Evolutionary conservation across 2,888 invertebrate genomes (phyloP), one percentile per base, ranked within the genome.

Genomic region (Clitarchus hookeri): DNA sequence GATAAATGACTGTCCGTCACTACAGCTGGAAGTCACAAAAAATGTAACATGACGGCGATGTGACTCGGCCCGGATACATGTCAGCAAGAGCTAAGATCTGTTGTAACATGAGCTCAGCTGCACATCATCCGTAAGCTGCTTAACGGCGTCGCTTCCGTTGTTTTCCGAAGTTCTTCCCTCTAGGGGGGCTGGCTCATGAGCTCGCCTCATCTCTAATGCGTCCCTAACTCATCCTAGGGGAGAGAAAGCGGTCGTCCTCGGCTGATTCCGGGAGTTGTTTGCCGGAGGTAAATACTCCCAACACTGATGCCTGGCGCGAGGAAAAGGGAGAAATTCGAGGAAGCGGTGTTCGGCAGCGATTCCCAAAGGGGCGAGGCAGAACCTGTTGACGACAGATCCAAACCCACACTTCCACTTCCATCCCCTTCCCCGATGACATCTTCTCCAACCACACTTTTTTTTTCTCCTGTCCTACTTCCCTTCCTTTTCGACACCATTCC

Each of bases 361-460:
- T 8, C 16, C 65, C 65, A 11, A 65, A 65, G 65, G 65, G n/a
- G 23, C 16, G n/a, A 65, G n/a, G 65, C 65, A 23, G 65, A n/a
- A 65, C 65, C 65, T 65, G 65, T 65, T 65, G 65, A 65, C 65
- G 65, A 65, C 65, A 65, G 65, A 65, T 65, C 65, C 65, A 23
- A 65, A 65, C 19, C 65, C 65, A 65, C 19, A 23, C 65, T 2
- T 23, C 65, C 65, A 6, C n/a, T 2, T 65, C 65, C 65, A n/a
- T 2, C n/a, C n/a, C 19, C 16, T n/a, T 65, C 65, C 53, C 19
- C 53, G 53, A 16, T 8, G 53, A 53, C 53, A 12, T 53, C 13
- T 53, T 65, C n/a, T 6, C 11, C 48, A 48, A 11, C 48, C 48
- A 48, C 48, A 48, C 12, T 65, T 65, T 65, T 65, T 65, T 65